Base-by-base conservation (phyloP, 2,797 vertebrate species). In the Parambassis ranga region DNA sequence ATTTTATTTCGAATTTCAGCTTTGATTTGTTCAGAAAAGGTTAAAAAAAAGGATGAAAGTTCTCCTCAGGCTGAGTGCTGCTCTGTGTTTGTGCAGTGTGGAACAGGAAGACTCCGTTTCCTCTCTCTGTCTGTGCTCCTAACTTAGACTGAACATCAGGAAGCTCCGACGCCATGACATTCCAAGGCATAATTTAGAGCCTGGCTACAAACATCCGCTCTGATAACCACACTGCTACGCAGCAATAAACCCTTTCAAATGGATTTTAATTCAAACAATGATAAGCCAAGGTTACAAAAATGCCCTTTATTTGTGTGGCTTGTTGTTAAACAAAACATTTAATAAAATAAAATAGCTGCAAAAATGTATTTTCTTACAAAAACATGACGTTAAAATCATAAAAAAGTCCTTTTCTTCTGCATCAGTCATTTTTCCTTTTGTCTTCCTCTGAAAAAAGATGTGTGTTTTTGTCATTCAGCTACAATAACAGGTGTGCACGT, bases 91-190 rank as follows among this genome's bases (percentile, higher is more conserved):
- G 60, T 85, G 78, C 56, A 65, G 57, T 74, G 78, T 61, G 58
- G 37, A 82, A 85, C 90, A 89, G 87, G 87, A 90, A 90, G 84
- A 68, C 46, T 14, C 62, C 1, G 84, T 86, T 90, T 91, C 87
- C 89, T 88, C 71, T 79, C 71, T 57, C 28, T 37, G 44, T 31
- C 75, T 55, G 38, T 4, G 59, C 57, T 82, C 71, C 75, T 33
- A 67, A 84, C 72, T 85, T 80, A 75, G 81, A 51, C 52, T 44
- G 72, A 79, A 70, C 71, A 57, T 70, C 89, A 89, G 89, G 90
- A 91, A 91, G 69, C 70, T 58, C 30, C 1, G 18, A 66, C 46
- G 9, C 55, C 9, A 26, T 18, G 7, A 86, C 75, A 88, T 87
- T 87, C 83, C 84, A 79, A 73, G 62, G 64, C 49, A 39, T 73